phyloP scores from a whole-genome alignment of 2,888 invertebrate species.

The Uropetala carovei region DNA sequence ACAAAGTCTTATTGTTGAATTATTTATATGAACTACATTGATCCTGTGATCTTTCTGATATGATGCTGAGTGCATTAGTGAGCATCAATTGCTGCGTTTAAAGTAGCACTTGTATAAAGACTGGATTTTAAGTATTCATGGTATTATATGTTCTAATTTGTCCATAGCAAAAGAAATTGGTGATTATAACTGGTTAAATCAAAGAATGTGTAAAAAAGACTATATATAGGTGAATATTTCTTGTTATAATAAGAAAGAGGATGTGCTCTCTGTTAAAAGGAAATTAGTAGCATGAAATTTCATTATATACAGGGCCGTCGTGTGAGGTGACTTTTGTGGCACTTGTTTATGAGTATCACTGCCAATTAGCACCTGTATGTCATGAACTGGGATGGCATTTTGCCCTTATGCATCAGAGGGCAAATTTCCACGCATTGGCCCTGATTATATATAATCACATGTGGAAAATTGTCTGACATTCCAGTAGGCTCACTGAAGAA shows the following conservation, averaged over 20 bases:
- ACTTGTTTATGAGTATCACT: no score
- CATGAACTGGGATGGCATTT: no score
- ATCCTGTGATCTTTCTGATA: constrained; percentile 53
- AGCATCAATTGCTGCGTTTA: constrained; percentile 59
- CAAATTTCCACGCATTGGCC: no score
- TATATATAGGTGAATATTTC: not conserved
- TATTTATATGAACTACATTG: constrained; percentile 30
- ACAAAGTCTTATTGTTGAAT: not conserved
- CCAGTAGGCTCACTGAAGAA: no score
- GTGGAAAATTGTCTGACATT: no score
- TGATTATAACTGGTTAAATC: not conserved
- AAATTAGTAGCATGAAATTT: not conserved
- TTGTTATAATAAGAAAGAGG: not conserved
- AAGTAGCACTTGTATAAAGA: constrained; percentile 59
- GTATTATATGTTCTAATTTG: not conserved
- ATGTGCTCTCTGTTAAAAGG: constrained; percentile 3
- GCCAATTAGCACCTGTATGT: no score
- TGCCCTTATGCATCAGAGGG: no score
- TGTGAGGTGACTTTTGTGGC: no score
- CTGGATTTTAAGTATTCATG: constrained; percentile 40
- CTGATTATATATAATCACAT: no score
- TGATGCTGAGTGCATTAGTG: not conserved
- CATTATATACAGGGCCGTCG: not conserved
- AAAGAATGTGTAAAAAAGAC: not conserved
- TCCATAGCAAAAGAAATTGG: not conserved